phyloP scores from a whole-genome alignment of 2,113 vertebrate species.

The Cinclus cinclus region DNA sequence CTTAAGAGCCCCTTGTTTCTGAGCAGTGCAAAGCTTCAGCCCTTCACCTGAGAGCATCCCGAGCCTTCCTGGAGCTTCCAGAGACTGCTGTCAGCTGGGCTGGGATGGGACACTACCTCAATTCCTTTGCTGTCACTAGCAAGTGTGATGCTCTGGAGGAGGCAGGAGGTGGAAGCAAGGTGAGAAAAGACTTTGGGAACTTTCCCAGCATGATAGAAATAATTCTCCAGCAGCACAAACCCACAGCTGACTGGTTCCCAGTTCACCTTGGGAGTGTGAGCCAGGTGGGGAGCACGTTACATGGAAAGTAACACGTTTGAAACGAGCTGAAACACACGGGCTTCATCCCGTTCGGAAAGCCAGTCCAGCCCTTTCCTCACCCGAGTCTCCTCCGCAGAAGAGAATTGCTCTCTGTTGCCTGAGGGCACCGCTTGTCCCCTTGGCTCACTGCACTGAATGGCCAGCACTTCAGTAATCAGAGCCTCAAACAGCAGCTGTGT shows the following conservation, averaged over 20 bases:
- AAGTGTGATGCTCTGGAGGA: slow-evolving; percentile 13
- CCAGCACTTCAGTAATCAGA: slow-evolving; percentile 64
- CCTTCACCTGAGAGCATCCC: background rate
- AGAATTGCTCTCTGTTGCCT: background rate
- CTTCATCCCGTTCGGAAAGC: background rate
- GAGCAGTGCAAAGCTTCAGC: background rate
- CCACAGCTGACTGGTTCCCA: background rate
- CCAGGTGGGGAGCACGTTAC: background rate
- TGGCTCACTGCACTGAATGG: slow-evolving; percentile 13
- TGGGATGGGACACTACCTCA: background rate
- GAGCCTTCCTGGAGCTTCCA: background rate
- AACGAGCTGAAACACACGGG: background rate
- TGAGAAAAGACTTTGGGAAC: slow-evolving; percentile 35
- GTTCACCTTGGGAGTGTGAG: background rate
- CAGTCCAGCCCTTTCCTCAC: background rate
- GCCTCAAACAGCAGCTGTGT: slow-evolving; percentile 72
- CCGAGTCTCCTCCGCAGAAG: background rate
- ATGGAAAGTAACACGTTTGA: background rate
- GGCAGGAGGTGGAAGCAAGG: slow-evolving; percentile 8
- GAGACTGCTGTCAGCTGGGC: background rate
- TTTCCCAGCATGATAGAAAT: slow-evolving; percentile 25
- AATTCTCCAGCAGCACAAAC: background rate
- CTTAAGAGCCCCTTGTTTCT: background rate
- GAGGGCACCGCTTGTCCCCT: background rate
- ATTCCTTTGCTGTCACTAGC: background rate